Conservation (phyloP, 2,113 vertebrate genomes). For the Sardina pilchardus region DNA sequence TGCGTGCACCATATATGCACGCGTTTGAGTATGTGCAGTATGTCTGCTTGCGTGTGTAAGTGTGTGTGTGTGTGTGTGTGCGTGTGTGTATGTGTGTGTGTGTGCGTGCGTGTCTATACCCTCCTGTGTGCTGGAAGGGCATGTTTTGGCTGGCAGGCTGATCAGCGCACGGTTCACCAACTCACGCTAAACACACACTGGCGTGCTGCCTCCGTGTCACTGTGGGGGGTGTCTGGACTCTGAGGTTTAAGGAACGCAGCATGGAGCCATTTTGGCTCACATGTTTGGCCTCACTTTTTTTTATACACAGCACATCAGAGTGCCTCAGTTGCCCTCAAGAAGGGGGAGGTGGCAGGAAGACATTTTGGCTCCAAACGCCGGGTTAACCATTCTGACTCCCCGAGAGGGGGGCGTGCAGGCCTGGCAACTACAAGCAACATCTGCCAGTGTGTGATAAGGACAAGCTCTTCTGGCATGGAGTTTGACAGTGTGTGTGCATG, state of each 20-base stretch:
- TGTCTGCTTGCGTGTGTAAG: neutral
- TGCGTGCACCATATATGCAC: neutral
- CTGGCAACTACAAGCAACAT: constrained; percentile 26
- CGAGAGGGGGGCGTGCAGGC: constrained; percentile 11
- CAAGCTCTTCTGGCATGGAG: constrained; percentile 26
- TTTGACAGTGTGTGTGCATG: neutral
- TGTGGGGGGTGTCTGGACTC: neutral
- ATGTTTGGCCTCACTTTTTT: neutral
- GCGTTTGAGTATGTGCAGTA: neutral
- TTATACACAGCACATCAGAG: no score
- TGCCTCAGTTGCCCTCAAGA: no score
- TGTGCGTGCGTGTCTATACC: neutral
- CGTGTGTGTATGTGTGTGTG: neutral
- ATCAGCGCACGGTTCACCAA: no score
- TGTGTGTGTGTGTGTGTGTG: neutral
- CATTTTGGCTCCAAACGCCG: neutral
- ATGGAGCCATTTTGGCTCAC: neutral
- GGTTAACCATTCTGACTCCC: neutral
- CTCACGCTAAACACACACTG: no score
- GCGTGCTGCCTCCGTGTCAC: no score
- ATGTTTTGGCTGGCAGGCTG: no score
- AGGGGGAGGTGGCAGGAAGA: neutral
- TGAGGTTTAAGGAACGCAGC: neutral
- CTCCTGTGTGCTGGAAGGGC: neutral
- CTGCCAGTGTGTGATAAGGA: constrained; percentile 46